Evolutionary conservation across 2,797 vertebrate genomes (phyloP).

Genomic region (Limosa lapponica): DNA sequence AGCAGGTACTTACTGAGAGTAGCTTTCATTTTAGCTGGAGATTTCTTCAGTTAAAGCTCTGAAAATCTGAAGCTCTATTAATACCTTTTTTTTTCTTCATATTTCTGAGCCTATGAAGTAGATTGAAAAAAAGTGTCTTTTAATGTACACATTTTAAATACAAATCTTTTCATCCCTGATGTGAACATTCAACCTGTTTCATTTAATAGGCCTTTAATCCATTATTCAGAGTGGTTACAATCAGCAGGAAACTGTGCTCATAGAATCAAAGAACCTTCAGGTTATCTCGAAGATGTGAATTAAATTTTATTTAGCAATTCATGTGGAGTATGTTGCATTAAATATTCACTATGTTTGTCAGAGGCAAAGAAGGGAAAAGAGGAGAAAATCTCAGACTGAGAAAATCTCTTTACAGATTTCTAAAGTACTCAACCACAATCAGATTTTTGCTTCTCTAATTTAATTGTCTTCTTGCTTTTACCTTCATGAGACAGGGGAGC

Average conservation of each 20-base stretch:
- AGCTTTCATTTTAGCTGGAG: constrained; percentile 9
- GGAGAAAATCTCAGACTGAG: not conserved
- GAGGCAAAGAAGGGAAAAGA: not conserved
- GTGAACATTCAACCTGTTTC: not conserved
- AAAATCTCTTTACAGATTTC: not conserved
- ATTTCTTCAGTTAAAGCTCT: not conserved
- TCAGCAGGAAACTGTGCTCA: not conserved
- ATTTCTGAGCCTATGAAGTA: not conserved
- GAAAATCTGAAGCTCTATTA: not conserved
- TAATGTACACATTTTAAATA: not conserved
- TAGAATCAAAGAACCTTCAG: not conserved
- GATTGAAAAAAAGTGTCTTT: not conserved
- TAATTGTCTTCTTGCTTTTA: not conserved
- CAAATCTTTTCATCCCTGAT: not conserved
- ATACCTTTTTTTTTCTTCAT: not conserved
- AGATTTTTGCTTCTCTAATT: not conserved
- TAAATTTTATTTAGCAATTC: not conserved
- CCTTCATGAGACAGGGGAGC: not conserved
- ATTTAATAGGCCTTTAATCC: not conserved
- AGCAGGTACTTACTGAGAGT: not conserved
- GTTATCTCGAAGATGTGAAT: not conserved
- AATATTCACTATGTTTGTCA: not conserved
- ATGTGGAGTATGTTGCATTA: not conserved
- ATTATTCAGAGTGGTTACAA: not conserved
- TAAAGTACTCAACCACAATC: not conserved